A percentile compares a stretch with the other conserved stretches of the same genome.
Evolutionary conservation across 2,888 invertebrate genomes (phyloP).

Genomic region (Gonocerus acuteangulatus): DNA sequence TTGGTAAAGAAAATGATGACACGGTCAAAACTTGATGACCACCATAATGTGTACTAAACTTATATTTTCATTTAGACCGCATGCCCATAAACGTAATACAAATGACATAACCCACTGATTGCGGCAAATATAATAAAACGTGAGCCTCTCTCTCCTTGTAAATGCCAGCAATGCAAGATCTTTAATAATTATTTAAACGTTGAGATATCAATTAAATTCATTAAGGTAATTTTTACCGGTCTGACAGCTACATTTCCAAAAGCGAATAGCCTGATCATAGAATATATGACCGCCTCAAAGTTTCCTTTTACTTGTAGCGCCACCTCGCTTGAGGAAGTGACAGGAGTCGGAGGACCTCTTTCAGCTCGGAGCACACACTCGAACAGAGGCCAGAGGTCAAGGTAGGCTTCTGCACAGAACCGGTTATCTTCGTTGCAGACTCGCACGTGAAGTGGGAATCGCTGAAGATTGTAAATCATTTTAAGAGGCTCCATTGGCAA

Average conservation of each 20-base stretch:
- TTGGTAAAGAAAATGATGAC: too few species aligned
- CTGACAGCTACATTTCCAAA: neutral
- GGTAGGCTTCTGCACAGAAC: neutral
- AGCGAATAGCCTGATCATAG: neutral
- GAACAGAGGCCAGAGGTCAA: neutral
- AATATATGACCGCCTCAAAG: neutral
- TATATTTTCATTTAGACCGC: too few species aligned
- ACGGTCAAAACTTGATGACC: too few species aligned
- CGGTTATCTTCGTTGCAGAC: neutral
- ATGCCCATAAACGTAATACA: too few species aligned
- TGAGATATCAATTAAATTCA: too few species aligned
- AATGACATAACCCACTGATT: too few species aligned
- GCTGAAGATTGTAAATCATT: neutral
- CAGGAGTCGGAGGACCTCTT: neutral
- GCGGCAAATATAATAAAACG: too few species aligned
- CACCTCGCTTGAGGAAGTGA: neutral
- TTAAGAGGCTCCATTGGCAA: neutral
- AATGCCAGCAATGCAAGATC: too few species aligned
- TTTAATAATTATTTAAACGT: too few species aligned
- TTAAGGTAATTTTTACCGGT: too few species aligned
- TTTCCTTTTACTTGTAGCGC: neutral
- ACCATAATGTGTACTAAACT: too few species aligned
- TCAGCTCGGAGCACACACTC: neutral
- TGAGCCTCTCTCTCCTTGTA: too few species aligned
- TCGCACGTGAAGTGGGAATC: neutral